Evolutionary conservation across 1,140 invertebrate genomes (phyloP).

Genomic region (Venustaconcha ellipsiformis): DNA sequence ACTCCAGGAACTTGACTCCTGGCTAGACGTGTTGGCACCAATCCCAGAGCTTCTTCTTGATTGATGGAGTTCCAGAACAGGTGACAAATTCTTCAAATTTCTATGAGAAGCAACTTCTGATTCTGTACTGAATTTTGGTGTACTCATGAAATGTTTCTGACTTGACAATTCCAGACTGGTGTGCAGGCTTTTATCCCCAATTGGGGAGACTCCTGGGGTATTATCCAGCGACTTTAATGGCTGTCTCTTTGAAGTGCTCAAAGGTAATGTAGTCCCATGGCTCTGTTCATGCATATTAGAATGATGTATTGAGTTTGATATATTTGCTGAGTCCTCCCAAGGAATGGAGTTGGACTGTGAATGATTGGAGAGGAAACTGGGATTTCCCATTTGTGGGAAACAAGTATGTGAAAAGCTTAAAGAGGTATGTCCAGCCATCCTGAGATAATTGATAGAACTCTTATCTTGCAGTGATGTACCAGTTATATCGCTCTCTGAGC

Average conservation of each 20-base stretch:
- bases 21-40: neutral
- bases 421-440: constrained; percentile 7
- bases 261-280: constrained; percentile 1
- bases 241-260: constrained; percentile 7
- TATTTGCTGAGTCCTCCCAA: constrained; percentile 21
- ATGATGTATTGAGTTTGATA: neutral
- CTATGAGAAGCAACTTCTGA: constrained; percentile 6
- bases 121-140: constrained; percentile 23
- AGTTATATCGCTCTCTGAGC: no score
- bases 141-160: constrained; percentile 26
- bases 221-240: constrained; percentile 40
- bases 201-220: constrained; percentile 36
- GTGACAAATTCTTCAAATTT: constrained; percentile 10
- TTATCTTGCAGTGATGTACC: neutral
- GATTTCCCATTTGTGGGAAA: neutral
- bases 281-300: neutral
- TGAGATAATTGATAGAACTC: constrained; percentile 16
- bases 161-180: constrained; percentile 7
- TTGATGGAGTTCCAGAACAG: constrained; percentile 5
- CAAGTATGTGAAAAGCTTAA: constrained; percentile 10
- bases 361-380: constrained; percentile 10
- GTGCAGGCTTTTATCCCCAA: constrained; percentile 8
- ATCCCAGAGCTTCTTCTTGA: constrained; percentile 3
- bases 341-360: constrained; percentile 31
- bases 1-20: constrained; percentile 28